Conservation (phyloP, 2,113 vertebrate species). For the Nothocercus nigrocapillus region DNA sequence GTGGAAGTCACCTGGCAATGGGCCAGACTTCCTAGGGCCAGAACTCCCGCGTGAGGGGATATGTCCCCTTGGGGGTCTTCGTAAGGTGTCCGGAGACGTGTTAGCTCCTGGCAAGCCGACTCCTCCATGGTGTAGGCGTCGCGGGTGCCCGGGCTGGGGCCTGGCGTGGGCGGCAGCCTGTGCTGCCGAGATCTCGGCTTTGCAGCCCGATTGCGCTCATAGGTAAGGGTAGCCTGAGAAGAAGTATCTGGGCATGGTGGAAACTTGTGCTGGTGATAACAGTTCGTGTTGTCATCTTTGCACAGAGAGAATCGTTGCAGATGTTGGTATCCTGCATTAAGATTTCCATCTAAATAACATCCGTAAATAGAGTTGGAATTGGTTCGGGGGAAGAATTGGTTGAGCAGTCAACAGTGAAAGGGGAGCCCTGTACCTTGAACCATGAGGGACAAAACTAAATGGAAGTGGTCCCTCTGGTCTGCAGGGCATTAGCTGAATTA, state of each 20-base stretch:
- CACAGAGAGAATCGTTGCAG: not conserved
- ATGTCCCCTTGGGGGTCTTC: not conserved
- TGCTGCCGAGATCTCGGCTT: accelerated
- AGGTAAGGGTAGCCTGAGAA: not conserved
- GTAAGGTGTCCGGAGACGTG: accelerated
- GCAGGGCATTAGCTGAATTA: not conserved
- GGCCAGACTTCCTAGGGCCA: accelerated
- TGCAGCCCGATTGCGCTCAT: not conserved
- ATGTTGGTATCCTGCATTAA: not conserved
- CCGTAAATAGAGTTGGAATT: conserved; percentile 26
- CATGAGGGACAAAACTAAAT: conserved; percentile 43
- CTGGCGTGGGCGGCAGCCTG: accelerated
- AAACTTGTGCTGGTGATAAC: not conserved
- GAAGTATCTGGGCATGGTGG: not conserved
- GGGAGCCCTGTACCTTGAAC: conserved; percentile 50
- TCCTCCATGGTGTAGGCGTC: not conserved
- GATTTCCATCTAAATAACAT: conserved; percentile 29
- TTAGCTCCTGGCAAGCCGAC: accelerated
- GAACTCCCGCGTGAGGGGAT: not conserved
- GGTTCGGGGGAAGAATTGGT: conserved; percentile 35
- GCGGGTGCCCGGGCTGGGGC: not conserved
- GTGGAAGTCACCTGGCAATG: accelerated
- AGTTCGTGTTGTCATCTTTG: not conserved
- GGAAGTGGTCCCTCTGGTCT: not conserved
- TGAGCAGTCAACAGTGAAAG: conserved; percentile 57